Evolutionary conservation across 2,797 vertebrate genomes (phyloP).

Genomic region (Pipistrellus pipistrellus): DNA sequence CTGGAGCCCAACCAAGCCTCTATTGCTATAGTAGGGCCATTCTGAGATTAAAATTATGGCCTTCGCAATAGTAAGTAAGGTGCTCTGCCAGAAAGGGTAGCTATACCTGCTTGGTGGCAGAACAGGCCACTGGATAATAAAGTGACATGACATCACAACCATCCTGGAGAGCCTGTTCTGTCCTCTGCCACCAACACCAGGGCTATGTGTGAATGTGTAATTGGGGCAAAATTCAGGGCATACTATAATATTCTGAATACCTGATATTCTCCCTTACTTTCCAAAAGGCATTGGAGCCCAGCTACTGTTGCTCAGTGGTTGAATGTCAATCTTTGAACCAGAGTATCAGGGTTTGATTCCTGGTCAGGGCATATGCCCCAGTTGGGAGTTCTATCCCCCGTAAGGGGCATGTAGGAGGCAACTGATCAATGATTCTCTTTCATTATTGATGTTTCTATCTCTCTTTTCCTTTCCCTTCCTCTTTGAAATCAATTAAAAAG

Average conservation of each 20-base stretch:
- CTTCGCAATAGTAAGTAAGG: neutral
- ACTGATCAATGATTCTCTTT: too few species aligned
- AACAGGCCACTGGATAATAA: neutral
- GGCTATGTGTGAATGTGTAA: neutral
- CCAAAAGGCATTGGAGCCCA: neutral
- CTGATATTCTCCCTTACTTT: neutral
- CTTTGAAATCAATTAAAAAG: too few species aligned
- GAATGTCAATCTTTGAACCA: too few species aligned
- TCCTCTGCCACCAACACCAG: neutral
- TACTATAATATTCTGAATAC: neutral
- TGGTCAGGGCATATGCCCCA: too few species aligned
- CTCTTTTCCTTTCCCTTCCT: too few species aligned
- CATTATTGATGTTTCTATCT: too few species aligned
- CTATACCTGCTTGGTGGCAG: neutral
- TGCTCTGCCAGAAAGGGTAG: neutral
- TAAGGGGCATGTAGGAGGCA: too few species aligned
- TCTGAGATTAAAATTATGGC: neutral
- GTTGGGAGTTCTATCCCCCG: too few species aligned
- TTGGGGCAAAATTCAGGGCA: neutral
- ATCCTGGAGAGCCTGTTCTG: neutral
- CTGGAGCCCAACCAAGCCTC: neutral
- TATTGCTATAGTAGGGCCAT: neutral
- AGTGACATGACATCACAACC: neutral
- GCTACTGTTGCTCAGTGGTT: too few species aligned
- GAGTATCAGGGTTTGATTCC: too few species aligned